These are phyloP conservation scores for Platynereis dumerilii DNA, from an alignment of 2,888 invertebrate genomes.

Conservation along the genomic window DNA sequence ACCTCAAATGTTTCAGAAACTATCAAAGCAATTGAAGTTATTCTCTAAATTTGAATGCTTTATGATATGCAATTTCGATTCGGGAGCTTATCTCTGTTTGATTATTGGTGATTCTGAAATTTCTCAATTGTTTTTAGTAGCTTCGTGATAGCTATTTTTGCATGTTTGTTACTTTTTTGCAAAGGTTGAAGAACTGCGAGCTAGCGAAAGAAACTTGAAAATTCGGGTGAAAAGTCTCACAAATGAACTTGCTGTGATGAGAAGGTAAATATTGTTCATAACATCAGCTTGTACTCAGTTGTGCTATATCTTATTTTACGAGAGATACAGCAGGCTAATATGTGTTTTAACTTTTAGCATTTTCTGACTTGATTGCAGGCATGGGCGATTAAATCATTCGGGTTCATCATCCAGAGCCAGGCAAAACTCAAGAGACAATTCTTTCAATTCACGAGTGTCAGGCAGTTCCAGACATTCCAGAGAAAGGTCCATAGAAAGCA, in stretches of 20 bases:
- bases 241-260: conserved; percentile 59
- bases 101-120: no score
- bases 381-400: neutral
- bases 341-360: no score
- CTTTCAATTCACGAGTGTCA: no score
- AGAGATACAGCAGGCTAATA: neutral
- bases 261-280: conserved; percentile 51
- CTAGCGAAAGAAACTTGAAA: conserved; percentile 58
- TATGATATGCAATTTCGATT: no score
- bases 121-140: no score
- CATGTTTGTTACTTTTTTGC: conserved; percentile 7
- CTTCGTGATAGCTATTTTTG: no score
- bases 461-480: neutral
- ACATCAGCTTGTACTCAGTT: neutral
- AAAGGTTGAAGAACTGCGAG: conserved; percentile 58
- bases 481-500: conserved; percentile 18
- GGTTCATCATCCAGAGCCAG: neutral
- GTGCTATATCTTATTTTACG: neutral
- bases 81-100: no score
- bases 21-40: no score
- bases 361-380: neutral
- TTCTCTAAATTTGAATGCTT: no score
- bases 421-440: conserved; percentile 28
- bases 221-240: conserved; percentile 59
- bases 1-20: no score